Base-by-base conservation (phyloP, 1,140 invertebrate species). In the Nylanderia fulva region DNA sequence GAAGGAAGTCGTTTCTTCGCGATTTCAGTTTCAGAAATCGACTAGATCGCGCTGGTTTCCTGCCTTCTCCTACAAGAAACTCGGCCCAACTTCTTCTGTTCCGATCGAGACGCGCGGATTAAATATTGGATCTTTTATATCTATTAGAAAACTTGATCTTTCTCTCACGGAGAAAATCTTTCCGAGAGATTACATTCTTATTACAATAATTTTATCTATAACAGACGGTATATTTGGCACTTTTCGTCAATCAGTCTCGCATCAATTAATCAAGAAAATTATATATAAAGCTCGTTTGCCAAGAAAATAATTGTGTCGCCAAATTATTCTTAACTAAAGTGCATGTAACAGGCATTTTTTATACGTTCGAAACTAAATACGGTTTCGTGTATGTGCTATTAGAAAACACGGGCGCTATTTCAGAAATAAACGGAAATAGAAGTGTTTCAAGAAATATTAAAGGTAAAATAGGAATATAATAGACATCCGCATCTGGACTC, bases 31-130 rank as follows among this genome's bases (percentile, higher is more conserved):
- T 61, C 33, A 15, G 13, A n/a, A n/a, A 27, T 24, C n/a, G 24
- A 74, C 61, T 85, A 82, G 82, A 87, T 69, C n/a, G 52, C 29
- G 27, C 27, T 18, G 48, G 58, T 56, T 86, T 86, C 86, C 82
- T 61, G 72, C 36, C 54, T 68, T 48, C 45, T 75, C 54, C 5
- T 36, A n/a, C 48, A 52, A 80, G 58, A 72, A 82, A 60, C 48
- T 82, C 66, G 66, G 13, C 21, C 18, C 27, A 11, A 39, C 39
- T 64, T 64, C 39, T 64, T 64, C 58, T 45, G n/a, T 24, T n/a
- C n/a, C 42, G 60, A 77, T 33, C 48, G 42, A 29, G 42, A 36
- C 33, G 64, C 61, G 61, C 52, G 29, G 3, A 5, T 58, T 33
- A 56, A 56, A 56, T 74, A 27, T 56, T 42, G 27, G 29, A 36